A percentile compares a stretch with the other conserved stretches of the same genome.
Evolutionary conservation across 1,140 invertebrate species (phyloP).

Genomic region (Brachionus koreanus): DNA sequence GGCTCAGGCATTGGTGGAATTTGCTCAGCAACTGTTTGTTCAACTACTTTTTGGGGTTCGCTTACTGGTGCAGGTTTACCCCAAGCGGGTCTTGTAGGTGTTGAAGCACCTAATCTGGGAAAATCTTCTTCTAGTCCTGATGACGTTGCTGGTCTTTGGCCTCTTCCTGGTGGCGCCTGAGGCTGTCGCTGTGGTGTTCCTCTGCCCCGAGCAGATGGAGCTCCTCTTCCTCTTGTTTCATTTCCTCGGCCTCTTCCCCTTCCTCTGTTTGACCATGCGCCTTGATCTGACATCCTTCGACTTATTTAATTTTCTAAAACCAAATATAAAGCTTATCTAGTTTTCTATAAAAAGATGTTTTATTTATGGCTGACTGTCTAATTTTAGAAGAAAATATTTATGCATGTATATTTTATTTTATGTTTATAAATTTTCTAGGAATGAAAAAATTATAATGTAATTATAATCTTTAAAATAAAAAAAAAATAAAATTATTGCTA

Average conservation of each 20-base stretch:
- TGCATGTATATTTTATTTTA: constrained; percentile 19
- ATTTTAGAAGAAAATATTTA: not conserved
- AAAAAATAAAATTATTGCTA: not conserved
- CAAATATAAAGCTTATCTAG: not conserved
- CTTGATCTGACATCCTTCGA: not conserved
- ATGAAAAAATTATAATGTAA: not conserved
- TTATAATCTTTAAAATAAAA: not conserved
- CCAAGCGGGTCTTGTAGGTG: not conserved
- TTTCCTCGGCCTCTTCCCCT: not conserved
- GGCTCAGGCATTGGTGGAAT: constrained; percentile 2
- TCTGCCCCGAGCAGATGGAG: not conserved
- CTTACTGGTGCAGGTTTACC: not conserved
- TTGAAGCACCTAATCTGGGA: not conserved
- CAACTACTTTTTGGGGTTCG: not conserved
- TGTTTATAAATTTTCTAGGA: not conserved
- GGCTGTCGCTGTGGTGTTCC: not conserved
- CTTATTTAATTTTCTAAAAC: not conserved
- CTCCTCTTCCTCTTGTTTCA: not conserved
- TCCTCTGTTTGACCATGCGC: not conserved
- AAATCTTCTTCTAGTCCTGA: not conserved
- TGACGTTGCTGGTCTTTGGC: too few species aligned
- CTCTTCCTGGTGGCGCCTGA: not conserved
- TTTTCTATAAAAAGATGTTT: not conserved
- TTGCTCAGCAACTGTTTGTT: not conserved
- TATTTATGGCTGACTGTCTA: not conserved